phyloP scores from a whole-genome alignment of 2,113 vertebrate genomes.

The Tautogolabrus adspersus region DNA sequence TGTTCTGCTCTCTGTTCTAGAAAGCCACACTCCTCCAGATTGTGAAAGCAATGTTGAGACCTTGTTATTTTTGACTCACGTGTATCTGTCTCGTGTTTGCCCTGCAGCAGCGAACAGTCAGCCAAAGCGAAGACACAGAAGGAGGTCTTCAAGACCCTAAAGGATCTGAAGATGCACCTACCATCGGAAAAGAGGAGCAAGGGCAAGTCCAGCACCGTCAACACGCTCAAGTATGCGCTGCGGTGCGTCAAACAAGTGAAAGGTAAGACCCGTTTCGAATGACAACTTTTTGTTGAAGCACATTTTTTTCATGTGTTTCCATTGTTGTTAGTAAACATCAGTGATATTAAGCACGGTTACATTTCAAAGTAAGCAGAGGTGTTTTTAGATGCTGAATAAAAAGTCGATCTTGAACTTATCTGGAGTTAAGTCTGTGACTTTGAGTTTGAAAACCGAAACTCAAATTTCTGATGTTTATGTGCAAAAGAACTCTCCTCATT shows the following conservation, averaged over 20 bases:
- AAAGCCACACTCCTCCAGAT: not conserved
- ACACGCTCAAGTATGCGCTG: slow-evolving; percentile 92
- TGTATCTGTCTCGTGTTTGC: slow-evolving; percentile 56
- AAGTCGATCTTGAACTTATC: too few species aligned
- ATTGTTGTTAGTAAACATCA: too few species aligned
- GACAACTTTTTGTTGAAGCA: not conserved
- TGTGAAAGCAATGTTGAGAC: slow-evolving; percentile 35
- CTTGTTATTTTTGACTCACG: slow-evolving; percentile 50
- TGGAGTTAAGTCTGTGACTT: too few species aligned
- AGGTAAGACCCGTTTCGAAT: slow-evolving; percentile 83
- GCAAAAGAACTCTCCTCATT: not conserved
- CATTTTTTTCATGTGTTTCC: too few species aligned
- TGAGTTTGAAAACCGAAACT: too few species aligned
- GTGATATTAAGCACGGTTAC: too few species aligned
- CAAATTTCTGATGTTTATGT: not conserved
- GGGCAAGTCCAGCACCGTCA: slow-evolving; percentile 90
- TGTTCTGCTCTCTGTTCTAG: not conserved
- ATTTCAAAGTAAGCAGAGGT: not conserved
- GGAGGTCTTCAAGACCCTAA: slow-evolving; percentile 91
- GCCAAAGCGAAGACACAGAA: slow-evolving; percentile 92
- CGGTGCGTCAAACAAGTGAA: slow-evolving; percentile 95
- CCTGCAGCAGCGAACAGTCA: slow-evolving; percentile 90
- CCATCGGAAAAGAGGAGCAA: slow-evolving; percentile 91
- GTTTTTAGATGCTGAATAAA: not conserved
- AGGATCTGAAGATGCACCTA: slow-evolving; percentile 91